Conservation (phyloP, 2,113 vertebrate species). For the Oplegnathus fasciatus region DNA sequence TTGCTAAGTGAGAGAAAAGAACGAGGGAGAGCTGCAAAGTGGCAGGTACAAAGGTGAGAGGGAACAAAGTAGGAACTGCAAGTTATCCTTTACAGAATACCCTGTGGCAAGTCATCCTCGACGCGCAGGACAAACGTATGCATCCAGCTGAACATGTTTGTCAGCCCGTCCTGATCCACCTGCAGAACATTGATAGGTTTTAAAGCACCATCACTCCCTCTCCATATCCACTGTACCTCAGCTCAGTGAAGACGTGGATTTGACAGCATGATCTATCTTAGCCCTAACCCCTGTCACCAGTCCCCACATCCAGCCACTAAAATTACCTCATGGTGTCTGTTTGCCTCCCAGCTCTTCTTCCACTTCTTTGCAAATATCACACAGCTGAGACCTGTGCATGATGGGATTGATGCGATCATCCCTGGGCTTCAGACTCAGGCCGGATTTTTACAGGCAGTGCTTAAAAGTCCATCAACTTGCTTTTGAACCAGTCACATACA, state of each 20-base stretch:
- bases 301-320: conserved; percentile 24
- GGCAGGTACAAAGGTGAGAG: conserved; percentile 26
- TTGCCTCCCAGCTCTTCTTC: conserved; percentile 45
- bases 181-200: conserved; percentile 46
- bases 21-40: conserved; percentile 6
- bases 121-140: not conserved
- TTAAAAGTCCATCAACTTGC: conserved; percentile 63
- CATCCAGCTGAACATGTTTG: conserved; percentile 9
- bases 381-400: conserved; percentile 61
- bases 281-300: conserved; percentile 40
- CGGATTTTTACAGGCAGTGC: conserved; percentile 28
- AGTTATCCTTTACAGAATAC: conserved; percentile 8
- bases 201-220: conserved; percentile 31
- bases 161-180: conserved; percentile 9
- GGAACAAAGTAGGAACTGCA: not conserved
- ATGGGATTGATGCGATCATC: conserved; percentile 64
- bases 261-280: conserved; percentile 56
- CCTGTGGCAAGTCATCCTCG: not conserved
- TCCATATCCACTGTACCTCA: conserved; percentile 43
- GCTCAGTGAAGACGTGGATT: conserved; percentile 40
- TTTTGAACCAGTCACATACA: conserved; percentile 27
- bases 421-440: conserved; percentile 8
- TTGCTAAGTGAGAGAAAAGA: conserved; percentile 8
- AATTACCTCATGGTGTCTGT: conserved; percentile 44
- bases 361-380: conserved; percentile 50